Conservation (phyloP, 2,797 vertebrate species). For the Clarias pachynema region DNA sequence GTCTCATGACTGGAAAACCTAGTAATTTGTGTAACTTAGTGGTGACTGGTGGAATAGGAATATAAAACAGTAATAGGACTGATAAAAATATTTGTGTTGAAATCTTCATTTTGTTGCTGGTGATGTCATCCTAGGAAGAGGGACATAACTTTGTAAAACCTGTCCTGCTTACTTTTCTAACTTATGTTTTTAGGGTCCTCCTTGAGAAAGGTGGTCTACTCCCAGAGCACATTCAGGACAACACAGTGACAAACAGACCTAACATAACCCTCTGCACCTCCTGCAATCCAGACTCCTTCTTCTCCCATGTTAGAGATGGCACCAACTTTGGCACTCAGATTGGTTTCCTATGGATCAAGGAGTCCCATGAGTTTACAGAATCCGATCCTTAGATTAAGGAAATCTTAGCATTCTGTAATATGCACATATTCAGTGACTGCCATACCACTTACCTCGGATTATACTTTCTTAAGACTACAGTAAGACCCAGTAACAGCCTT, state of each 20-base stretch:
- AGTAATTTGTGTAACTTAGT: neutral
- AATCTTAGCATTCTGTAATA: neutral
- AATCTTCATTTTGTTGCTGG: neutral
- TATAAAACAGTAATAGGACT: neutral
- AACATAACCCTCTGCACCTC: slow-evolving; percentile 85
- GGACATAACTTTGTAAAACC: neutral
- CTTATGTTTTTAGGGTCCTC: slow-evolving; percentile 76
- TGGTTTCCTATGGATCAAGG: slow-evolving; percentile 87
- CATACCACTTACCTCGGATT: neutral
- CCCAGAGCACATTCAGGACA: slow-evolving; percentile 84
- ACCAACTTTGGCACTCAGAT: slow-evolving; percentile 90
- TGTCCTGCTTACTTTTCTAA: neutral
- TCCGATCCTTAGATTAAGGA: slow-evolving; percentile 4
- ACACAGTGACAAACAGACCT: slow-evolving; percentile 65
- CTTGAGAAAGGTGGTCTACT: slow-evolving; percentile 85
- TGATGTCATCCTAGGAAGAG: neutral
- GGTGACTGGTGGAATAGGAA: neutral
- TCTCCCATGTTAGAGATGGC: slow-evolving; percentile 89
- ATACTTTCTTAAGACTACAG: neutral
- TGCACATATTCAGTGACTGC: neutral
- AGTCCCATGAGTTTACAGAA: slow-evolving; percentile 8
- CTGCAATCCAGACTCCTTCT: slow-evolving; percentile 86
- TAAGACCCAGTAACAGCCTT: neutral
- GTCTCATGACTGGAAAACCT: slow-evolving; percentile 4
- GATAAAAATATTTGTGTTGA: neutral